A percentile compares a stretch with the other conserved stretches of the same genome.
phyloP scores from a whole-genome alignment of 2,113 vertebrate species.

The Odontesthes bonariensis region DNA sequence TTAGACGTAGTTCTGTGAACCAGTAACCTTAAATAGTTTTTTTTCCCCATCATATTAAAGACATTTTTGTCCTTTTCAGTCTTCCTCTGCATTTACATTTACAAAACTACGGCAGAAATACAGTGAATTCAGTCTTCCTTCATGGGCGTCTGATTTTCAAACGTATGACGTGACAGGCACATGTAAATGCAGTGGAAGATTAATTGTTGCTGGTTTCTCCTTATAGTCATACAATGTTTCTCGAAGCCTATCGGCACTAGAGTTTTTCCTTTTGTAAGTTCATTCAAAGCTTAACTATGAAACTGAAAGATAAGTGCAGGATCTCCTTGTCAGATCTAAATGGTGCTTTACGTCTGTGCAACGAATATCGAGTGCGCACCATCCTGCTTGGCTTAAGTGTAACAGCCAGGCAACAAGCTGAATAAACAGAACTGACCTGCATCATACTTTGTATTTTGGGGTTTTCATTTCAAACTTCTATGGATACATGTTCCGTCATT shows the following conservation, averaged over 20 bases:
- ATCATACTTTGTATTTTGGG: conserved; percentile 16
- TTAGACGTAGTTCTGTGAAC: conserved; percentile 34
- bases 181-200: conserved; percentile 69
- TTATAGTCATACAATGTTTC: conserved; percentile 46
- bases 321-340: conserved; percentile 60
- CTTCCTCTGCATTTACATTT: conserved; percentile 71
- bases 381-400: conserved; percentile 64
- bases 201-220: conserved; percentile 62
- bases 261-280: conserved; percentile 49
- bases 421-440: conserved; percentile 81
- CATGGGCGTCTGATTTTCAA: conserved; percentile 14
- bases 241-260: conserved; percentile 39
- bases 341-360: conserved; percentile 68
- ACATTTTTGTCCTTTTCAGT: conserved; percentile 47
- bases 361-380: conserved; percentile 62
- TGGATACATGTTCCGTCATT: not conserved
- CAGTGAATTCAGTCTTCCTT: conserved; percentile 15
- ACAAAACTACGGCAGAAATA: conserved; percentile 10
- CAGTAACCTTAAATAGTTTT: conserved; percentile 66
- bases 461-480: conserved; percentile 30
- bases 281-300: conserved; percentile 59
- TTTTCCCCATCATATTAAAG: conserved; percentile 41
- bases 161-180: conserved; percentile 3
- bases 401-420: conserved; percentile 72
- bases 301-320: conserved; percentile 53